Evolutionary conservation across 2,113 vertebrate species (phyloP), one percentile per base, ranked within the genome.

Genomic region (Myanophis thanlyinensis): DNA sequence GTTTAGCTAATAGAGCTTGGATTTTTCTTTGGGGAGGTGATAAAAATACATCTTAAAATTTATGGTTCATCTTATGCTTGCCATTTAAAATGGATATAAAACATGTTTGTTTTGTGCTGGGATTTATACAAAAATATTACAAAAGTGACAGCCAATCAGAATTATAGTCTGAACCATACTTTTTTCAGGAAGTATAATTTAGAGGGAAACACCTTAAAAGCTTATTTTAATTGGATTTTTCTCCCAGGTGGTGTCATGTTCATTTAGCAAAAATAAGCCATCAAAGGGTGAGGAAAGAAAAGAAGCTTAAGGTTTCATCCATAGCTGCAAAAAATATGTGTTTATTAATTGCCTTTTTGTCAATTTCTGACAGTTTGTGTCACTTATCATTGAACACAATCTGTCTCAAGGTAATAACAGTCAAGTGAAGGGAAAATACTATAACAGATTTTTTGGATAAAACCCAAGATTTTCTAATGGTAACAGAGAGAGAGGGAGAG

Each of bases 281-380:
- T 18, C 4, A n/a, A 53, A 73, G 87, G 27, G 11, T 1, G 47
- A 62, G 47, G 89, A 90, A 47, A 20, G 62, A 13, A 0, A 90
- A 94, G 87, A 95, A 91, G 47, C 62, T 62, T 90, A 93, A 89
- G 94, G 93, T 95, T 95, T 95, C 91, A 94, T 95, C 95, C 88
- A 90, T 91, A 95, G 94, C 96, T 95, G 95, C 92, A 95, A 93
- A 95, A 94, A 92, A 93, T 47, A 90, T 51, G 90, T 95, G 94
- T 96, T 94, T 96, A 93, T 94, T 96, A 96, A 97, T 97, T 96
- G 93, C 94, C 87, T 53, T 95, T 95, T 96, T 93, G n/a, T 94
- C 0, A 1, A 87, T 96, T 67, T 56, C 91, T 96, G 95, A 89
- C 92, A 93, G 94, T 93, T 94, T 93, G 53, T 91, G 54, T 95